Base-by-base conservation (phyloP, 2,888 invertebrate genomes). In the Clostera curtula region DNA sequence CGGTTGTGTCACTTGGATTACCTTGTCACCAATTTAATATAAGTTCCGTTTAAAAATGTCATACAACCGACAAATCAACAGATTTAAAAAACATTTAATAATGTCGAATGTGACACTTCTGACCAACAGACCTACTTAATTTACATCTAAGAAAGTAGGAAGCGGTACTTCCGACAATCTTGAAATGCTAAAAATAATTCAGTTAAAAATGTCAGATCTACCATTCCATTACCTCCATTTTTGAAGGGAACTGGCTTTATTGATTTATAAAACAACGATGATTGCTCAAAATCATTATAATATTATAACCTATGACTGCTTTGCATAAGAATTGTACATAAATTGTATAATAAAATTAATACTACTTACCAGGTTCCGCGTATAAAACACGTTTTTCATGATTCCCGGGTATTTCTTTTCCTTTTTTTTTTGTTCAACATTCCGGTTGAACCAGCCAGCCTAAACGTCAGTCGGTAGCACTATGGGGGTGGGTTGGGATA, bases 331-430 rank as follows among this genome's bases (percentile, higher is more conserved):
- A 24, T 9, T 24, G 19, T 19, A n/a, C n/a, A n/a, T n/a, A n/a
- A n/a, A n/a, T n/a, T n/a, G n/a, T n/a, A 13, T 13, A 25, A 25
- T 25, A 25, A 25, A 19, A 19, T 19, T 25, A 19, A 25, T 25
- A 25, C 25, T 25, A 25, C 25, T 25, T 25, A 25, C 25, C 25
- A 25, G 25, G 20, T 26, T 14, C 26, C 26, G 20, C 20, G 26
- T 26, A 26, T 26, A 26, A 26, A 10, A n/a, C 26, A 26, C 26
- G 20, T 20, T 26, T 26, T 20, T 26, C 26, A 15, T 20, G 20
- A 25, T 25, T 19, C 25, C 19, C 19, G 25, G 25, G 25, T 12
- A 25, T 25, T 19, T 25, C 19, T 12, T 25, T 25, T 25, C 25
- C 19, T n/a, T n/a, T 25, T 25, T 25, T 25, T 25, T 26, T 26